These are phyloP conservation scores for Zosterops japonicus DNA, from an alignment of 2,113 vertebrate genomes.

Conservation along the genomic window DNA sequence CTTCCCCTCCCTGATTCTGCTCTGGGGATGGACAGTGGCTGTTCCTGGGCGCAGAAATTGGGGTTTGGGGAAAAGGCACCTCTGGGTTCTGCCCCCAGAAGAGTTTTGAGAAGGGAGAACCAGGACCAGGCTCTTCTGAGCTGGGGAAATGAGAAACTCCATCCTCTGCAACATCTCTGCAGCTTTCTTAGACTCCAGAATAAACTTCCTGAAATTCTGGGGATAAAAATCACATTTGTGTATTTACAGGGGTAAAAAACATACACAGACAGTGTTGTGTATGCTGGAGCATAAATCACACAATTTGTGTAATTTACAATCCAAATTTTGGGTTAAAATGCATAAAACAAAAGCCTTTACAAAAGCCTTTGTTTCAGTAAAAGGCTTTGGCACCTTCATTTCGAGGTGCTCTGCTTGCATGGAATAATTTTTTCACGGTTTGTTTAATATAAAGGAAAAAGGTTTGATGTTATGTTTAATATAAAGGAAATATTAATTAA, in stretches of 20 bases:
- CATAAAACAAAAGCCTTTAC: background rate
- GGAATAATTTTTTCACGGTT: background rate
- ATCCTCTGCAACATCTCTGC: background rate
- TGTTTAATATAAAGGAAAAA: background rate
- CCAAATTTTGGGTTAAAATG: background rate
- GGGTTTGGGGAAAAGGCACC: background rate
- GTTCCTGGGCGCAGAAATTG: background rate
- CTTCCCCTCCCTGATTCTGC: background rate
- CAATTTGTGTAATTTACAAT: background rate
- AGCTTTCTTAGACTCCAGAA: background rate
- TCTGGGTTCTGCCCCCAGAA: background rate
- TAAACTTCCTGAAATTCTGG: background rate
- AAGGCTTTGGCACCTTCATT: background rate
- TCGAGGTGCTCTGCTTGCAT: background rate
- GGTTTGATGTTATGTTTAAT: background rate
- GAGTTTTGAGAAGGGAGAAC: background rate
- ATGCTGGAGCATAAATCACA: background rate
- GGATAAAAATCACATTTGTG: background rate
- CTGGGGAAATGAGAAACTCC: background rate
- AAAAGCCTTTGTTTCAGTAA: background rate
- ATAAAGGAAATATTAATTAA: background rate
- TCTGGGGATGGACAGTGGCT: rapidly evolving
- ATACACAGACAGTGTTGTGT: rapidly evolving
- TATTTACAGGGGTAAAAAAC: background rate
- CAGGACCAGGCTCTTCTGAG: background rate